Evolutionary conservation across 2,888 invertebrate species (phyloP).

Genomic region (Chloroclysta siterata): DNA sequence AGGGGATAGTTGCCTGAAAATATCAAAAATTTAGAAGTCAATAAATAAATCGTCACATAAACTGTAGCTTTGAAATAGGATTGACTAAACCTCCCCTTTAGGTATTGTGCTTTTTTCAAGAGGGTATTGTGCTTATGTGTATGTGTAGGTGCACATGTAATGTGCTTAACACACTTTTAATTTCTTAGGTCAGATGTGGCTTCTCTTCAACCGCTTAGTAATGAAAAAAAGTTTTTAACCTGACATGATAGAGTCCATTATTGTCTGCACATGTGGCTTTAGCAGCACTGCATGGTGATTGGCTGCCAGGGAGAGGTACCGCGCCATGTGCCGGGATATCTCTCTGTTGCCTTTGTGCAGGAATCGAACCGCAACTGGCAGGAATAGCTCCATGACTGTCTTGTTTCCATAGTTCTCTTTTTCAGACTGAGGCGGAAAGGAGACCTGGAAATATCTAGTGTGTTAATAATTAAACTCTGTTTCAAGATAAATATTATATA

Average conservation of each 20-base stretch:
- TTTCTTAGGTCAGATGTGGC: no score
- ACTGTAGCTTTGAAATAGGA: no score
- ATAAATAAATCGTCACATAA: no score
- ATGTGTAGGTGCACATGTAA: no score
- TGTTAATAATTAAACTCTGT: background rate
- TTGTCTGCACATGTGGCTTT: constrained; percentile 94
- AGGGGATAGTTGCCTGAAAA: constrained; percentile 93
- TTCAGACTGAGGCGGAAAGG: constrained; percentile 75
- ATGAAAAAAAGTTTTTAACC: constrained; percentile 75
- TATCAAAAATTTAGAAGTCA: background rate
- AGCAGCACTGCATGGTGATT: constrained; percentile 95
- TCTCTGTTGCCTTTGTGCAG: constrained; percentile 95
- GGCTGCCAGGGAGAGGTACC: constrained; percentile 96
- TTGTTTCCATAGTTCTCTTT: constrained; percentile 86
- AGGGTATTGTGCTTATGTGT: no score
- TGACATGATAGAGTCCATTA: constrained; percentile 95
- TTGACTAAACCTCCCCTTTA: no score
- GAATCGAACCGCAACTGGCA: constrained; percentile 96
- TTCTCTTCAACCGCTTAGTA: no score
- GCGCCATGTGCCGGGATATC: constrained; percentile 94
- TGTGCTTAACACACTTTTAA: no score
- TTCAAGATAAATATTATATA: no score
- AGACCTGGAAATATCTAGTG: constrained; percentile 59
- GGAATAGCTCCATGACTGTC: constrained; percentile 90
- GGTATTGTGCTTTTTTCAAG: no score